phyloP scores from a whole-genome alignment of 2,888 invertebrate species.

The Cyrtodaria siliqua region DNA sequence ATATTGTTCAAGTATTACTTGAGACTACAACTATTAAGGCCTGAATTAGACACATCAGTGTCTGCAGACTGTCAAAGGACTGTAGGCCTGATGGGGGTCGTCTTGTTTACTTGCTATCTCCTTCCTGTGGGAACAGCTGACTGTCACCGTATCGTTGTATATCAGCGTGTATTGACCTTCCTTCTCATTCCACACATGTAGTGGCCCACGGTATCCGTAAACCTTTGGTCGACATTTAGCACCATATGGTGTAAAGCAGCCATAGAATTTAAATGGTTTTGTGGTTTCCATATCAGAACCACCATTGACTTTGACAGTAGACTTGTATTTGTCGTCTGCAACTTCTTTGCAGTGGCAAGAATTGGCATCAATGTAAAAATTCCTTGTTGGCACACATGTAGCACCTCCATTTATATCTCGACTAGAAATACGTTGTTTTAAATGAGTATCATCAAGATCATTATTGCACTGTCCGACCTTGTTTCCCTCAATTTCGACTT shows the following conservation, averaged over 20 bases:
- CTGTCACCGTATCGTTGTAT: constrained; percentile 58
- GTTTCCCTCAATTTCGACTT: not conserved
- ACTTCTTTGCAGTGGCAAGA: too few species aligned
- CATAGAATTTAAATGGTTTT: constrained; percentile 55
- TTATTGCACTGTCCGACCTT: not conserved
- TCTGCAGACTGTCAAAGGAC: constrained; percentile 20
- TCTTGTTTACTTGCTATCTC: constrained; percentile 7
- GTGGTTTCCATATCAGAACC: too few species aligned
- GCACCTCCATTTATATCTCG: too few species aligned
- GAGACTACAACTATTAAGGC: too few species aligned
- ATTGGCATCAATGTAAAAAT: too few species aligned
- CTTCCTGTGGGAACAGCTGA: constrained; percentile 6
- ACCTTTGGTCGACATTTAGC: constrained; percentile 65
- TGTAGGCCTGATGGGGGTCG: constrained; percentile 38
- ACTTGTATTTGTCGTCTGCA: too few species aligned
- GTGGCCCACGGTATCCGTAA: constrained; percentile 68
- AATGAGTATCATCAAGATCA: too few species aligned
- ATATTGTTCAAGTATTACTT: too few species aligned
- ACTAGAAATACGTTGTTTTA: too few species aligned
- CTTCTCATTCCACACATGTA: constrained; percentile 65
- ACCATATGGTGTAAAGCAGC: constrained; percentile 73
- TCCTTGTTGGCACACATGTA: too few species aligned
- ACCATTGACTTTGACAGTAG: not conserved
- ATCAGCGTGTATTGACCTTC: constrained; percentile 46
- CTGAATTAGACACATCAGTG: not conserved